These are phyloP conservation scores for Patiria pectinifera DNA, from an alignment of 53 echinoderm and acorn worm genomes.

Conservation along the genomic window DNA sequence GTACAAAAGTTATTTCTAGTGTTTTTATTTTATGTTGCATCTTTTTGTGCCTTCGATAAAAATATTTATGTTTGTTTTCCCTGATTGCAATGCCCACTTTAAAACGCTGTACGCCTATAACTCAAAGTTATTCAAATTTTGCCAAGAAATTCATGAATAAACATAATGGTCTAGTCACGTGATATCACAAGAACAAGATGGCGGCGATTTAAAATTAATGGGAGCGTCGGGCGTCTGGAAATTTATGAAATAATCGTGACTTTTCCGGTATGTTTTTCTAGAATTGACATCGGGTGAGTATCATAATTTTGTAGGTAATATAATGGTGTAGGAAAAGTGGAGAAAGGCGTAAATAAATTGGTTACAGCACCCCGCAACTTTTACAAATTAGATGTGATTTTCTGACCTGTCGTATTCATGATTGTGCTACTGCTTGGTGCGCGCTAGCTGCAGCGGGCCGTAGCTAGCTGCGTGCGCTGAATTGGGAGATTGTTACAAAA, in stretches of 20 bases:
- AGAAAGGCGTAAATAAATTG: background rate
- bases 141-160: background rate
- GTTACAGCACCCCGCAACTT: background rate
- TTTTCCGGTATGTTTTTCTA: background rate
- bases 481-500: too few relatives aligned
- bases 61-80: background rate
- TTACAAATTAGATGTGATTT: background rate
- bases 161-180: background rate
- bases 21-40: too few relatives aligned
- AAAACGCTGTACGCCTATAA: too few relatives aligned
- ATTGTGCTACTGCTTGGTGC: background rate
- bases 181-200: conserved; percentile 51
- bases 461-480: too few relatives aligned
- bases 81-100: background rate
- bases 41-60: background rate
- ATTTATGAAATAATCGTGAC: background rate
- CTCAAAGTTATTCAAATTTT: too few relatives aligned
- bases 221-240: conserved; percentile 25
- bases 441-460: too few relatives aligned
- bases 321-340: background rate
- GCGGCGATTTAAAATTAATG: conserved; percentile 63
- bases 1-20: background rate
- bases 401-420: too few relatives aligned
- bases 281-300: conserved; percentile 11
- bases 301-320: background rate